Evolutionary conservation across 2,113 vertebrate genomes (phyloP).

Genomic region (Leptobrachium ailaonicum): DNA sequence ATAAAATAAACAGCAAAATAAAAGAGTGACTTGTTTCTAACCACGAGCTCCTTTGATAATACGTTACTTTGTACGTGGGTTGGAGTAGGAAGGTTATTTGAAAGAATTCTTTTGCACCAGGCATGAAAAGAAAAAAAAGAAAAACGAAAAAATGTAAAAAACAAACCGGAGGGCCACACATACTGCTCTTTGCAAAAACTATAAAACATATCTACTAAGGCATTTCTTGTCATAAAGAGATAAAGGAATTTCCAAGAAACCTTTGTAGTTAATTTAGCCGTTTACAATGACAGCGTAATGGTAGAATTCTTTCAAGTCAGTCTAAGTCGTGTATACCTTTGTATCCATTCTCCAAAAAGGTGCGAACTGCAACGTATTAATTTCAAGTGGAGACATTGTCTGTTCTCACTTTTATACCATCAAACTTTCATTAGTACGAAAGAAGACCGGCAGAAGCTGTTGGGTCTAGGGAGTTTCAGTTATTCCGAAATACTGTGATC

Average conservation of each 20-base stretch:
- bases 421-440: slow-evolving; percentile 43
- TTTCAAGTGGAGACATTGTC: slow-evolving; percentile 25
- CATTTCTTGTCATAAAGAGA: background rate
- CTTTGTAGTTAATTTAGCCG: slow-evolving; percentile 9
- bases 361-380: slow-evolving; percentile 13
- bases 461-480: slow-evolving; percentile 43
- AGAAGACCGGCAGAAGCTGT: slow-evolving; percentile 27
- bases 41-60: too few species aligned
- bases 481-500: slow-evolving; percentile 43
- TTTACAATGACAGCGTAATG: background rate
- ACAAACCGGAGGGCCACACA: background rate
- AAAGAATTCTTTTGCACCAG: background rate
- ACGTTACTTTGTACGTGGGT: background rate
- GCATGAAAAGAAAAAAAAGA: background rate
- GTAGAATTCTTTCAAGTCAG: slow-evolving; percentile 3
- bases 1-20: too few species aligned
- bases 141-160: too few species aligned
- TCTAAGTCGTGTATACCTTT: background rate
- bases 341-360: background rate
- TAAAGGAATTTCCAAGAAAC: background rate
- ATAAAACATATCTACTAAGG: slow-evolving; percentile 6
- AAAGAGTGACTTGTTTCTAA: too few species aligned
- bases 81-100: background rate
- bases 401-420: slow-evolving; percentile 35
- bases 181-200: background rate